These are phyloP conservation scores for Orchestes rusci DNA, from an alignment of 2,888 invertebrate species.

Conservation along the genomic window DNA sequence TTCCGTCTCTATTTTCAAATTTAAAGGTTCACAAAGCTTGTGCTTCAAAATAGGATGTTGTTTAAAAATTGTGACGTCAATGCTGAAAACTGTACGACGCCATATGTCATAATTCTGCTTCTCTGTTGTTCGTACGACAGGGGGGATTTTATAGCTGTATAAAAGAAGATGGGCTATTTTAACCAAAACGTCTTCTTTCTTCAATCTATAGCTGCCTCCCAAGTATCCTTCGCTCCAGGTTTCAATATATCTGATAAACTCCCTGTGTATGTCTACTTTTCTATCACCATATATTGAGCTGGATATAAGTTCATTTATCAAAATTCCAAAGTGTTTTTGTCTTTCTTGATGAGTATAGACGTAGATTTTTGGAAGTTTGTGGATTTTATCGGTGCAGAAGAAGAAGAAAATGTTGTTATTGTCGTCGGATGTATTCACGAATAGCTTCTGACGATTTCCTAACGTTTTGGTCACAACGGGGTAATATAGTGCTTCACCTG, in stretches of 20 bases:
- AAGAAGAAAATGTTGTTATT: conserved; percentile 20
- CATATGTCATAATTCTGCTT: conserved; percentile 12
- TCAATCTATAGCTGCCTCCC: conserved; percentile 29
- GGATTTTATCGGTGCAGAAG: conserved; percentile 8
- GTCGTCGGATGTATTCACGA: conserved; percentile 18
- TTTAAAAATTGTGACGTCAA: conserved; percentile 27
- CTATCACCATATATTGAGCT: conserved; percentile 16
- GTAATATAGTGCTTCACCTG: conserved; percentile 2
- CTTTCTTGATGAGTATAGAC: conserved; percentile 27
- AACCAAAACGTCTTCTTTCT: conserved; percentile 28
- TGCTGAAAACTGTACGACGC: conserved; percentile 24
- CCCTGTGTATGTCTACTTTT: conserved; percentile 19
- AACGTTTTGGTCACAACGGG: conserved; percentile 7
- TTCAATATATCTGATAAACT: conserved; percentile 26
- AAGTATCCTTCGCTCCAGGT: conserved; percentile 27
- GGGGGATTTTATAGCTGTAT: conserved; percentile 15
- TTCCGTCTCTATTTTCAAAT: conserved; percentile 13
- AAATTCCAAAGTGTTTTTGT: conserved; percentile 11
- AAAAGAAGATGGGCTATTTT: conserved; percentile 30
- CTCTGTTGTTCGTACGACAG: conserved; percentile 16
- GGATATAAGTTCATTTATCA: conserved; percentile 21
- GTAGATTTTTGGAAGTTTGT: conserved; percentile 22
- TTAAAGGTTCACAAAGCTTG: conserved; percentile 18
- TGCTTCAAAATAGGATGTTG: conserved; percentile 11
- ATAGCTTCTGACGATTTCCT: conserved; percentile 12